Evolutionary conservation across 2,797 vertebrate species (phyloP).

Genomic region (Cuniculus paca): DNA sequence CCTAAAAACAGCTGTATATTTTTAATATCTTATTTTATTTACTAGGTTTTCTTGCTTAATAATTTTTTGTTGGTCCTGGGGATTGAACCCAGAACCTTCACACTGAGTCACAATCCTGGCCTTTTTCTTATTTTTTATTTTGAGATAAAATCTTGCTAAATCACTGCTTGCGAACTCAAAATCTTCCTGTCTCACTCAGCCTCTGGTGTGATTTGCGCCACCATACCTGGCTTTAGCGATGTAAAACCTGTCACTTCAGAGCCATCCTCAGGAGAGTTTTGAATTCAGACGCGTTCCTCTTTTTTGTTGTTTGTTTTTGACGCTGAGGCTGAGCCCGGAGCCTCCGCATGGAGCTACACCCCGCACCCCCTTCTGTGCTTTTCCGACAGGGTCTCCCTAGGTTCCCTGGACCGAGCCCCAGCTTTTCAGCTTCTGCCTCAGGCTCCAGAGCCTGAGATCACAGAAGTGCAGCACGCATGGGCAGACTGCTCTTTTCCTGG

Average conservation of each 20-base stretch:
- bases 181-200: neutral
- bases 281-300: neutral
- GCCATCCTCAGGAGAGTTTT: neutral
- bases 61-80: neutral
- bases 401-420: no score
- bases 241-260: neutral
- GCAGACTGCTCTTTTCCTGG: neutral
- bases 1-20: neutral
- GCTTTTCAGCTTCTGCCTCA: neutral
- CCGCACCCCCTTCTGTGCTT: neutral
- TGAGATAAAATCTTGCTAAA: neutral
- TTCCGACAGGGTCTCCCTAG: neutral
- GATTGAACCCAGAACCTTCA: neutral
- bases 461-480: no score
- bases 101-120: neutral
- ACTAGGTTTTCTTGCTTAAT: neutral
- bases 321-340: no score
- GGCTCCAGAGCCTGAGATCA: no score
- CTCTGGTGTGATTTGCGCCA: no score
- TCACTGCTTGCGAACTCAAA: neutral
- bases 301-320: no score
- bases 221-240: neutral
- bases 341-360: no score
- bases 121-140: neutral
- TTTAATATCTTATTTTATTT: neutral